Evolutionary conservation across 37 sponge, comb jelly and placozoan species (phyloP), one percentile per base, ranked within the genome.

Genomic region (Cladorhizidae sp.): DNA sequence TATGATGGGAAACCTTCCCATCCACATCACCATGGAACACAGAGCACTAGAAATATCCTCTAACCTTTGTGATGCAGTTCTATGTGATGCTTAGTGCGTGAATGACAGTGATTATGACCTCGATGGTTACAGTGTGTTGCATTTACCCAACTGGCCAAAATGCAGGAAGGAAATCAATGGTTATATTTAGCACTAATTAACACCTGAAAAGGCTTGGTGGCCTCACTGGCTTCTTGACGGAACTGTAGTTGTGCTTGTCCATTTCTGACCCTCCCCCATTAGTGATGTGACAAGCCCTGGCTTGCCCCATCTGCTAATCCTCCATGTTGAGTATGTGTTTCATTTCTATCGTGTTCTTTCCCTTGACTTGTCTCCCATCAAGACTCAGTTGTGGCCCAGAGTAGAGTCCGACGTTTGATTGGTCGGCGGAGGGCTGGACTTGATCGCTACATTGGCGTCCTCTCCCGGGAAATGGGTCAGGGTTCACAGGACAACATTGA

Each of bases 21-120:
- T 82, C 25, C 97, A 96, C 79, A 84, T 96, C 69, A 89, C 86
- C n/a, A 39, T 94, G 41, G 94, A 96, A 36, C 94, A 93, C 75
- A 58, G 84, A 42, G 65, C 86, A 40, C 59, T 79, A 29, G 89
- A 89, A 25, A 77, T 91, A 83, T 91, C 80, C 83, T 78, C 17
- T 20, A 35, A 33, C 12, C 41, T 50, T 7, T 40, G 7, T 72
- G 8, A 37, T 21, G 7, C 21, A 21, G 69, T 5, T 68, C 69
- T 45, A 45, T 12, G 5, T n/a, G 25, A 28, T 17, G n/a, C n/a
- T n/a, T n/a, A n/a, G n/a, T n/a, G n/a, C n/a, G n/a, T n/a, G n/a
- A n/a, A n/a, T n/a, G n/a, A n/a, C n/a, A n/a, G n/a, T n/a, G n/a
- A n/a, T n/a, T n/a, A n/a, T 33, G 32, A 2, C 2, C 11, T 7